A percentile compares a stretch with the other conserved stretches of the same genome.
Conservation (phyloP, 2,888 invertebrate genomes). For the Drosophila leonis region DNA sequence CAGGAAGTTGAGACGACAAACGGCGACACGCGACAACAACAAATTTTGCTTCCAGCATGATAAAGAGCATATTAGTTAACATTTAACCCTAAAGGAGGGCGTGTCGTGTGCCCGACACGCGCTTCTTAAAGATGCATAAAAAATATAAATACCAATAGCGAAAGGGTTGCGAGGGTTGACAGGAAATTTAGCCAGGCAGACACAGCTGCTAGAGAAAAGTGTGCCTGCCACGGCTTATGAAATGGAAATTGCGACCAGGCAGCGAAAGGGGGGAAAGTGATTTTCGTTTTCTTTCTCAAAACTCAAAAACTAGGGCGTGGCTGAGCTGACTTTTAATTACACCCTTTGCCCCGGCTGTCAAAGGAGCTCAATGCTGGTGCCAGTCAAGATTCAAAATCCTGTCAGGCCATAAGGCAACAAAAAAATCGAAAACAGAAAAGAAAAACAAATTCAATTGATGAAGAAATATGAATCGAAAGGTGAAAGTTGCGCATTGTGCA, state of each 20-base stretch:
- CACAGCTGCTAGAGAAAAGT: conserved; percentile 43
- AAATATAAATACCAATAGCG: conserved; percentile 11
- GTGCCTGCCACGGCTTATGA: conserved; percentile 68
- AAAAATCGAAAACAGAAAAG: not conserved
- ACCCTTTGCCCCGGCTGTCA: conserved; percentile 50
- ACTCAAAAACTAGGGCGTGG: conserved; percentile 35
- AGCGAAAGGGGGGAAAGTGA: conserved; percentile 42
- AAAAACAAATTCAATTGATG: conserved; percentile 30
- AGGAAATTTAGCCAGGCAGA: conserved; percentile 38
- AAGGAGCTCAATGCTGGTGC: conserved; percentile 50
- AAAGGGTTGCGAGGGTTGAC: conserved; percentile 48
- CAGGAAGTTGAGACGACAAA: conserved; percentile 52
- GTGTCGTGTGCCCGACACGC: conserved; percentile 78
- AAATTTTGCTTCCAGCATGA: conserved; percentile 56
- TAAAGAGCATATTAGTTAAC: conserved; percentile 76
- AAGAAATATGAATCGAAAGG: conserved; percentile 28
- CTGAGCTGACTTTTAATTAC: conserved; percentile 64
- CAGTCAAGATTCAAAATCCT: conserved; percentile 46
- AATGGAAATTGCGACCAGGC: conserved; percentile 55
- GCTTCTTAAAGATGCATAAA: conserved; percentile 69
- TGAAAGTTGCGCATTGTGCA: conserved; percentile 59
- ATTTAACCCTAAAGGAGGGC: conserved; percentile 61
- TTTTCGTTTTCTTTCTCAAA: conserved; percentile 11
- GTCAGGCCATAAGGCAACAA: conserved; percentile 24
- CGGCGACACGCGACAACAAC: conserved; percentile 51